Percentiles rank a stretch among this genome's conserved stretches.
phyloP scores from a whole-genome alignment of 2,888 invertebrate species.

The Temnothorax rugatulus region DNA sequence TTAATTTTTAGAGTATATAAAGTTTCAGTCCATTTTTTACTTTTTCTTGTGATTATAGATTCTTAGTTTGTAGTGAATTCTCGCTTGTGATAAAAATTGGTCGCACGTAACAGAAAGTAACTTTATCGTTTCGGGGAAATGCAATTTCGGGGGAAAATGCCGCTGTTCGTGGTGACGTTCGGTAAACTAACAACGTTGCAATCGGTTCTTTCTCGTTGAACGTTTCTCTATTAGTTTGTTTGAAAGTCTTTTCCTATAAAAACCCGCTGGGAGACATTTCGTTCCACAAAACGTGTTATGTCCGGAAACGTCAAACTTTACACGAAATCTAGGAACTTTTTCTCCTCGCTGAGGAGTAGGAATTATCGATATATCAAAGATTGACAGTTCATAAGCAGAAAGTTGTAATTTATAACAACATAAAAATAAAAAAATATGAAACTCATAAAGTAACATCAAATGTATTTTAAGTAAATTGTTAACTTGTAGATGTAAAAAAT shows the following conservation, averaged over 20 bases:
- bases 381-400: neutral
- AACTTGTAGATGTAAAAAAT: neutral
- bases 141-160: slow-evolving; percentile 35
- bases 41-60: neutral
- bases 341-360: neutral
- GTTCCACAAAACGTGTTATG: slow-evolving; percentile 33
- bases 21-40: neutral
- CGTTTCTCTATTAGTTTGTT: slow-evolving; percentile 55
- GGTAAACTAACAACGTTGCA: slow-evolving; percentile 47
- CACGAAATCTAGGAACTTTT: slow-evolving; percentile 17
- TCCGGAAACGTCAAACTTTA: slow-evolving; percentile 49
- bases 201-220: slow-evolving; percentile 36
- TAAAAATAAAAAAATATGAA: neutral
- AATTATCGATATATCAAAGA: slow-evolving; percentile 1
- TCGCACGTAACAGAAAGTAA: slow-evolving; percentile 19
- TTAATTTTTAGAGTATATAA: neutral
- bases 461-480: neutral
- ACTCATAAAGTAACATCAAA: neutral
- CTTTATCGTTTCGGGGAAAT: slow-evolving; percentile 27
- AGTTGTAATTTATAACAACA: neutral
- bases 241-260: slow-evolving; percentile 38
- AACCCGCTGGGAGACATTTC: slow-evolving; percentile 46
- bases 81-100: neutral
- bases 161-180: slow-evolving; percentile 36
- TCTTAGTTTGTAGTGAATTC: neutral